These are phyloP conservation scores for Arge pagana DNA, from an alignment of 2,888 invertebrate species.

Conservation along the genomic window DNA sequence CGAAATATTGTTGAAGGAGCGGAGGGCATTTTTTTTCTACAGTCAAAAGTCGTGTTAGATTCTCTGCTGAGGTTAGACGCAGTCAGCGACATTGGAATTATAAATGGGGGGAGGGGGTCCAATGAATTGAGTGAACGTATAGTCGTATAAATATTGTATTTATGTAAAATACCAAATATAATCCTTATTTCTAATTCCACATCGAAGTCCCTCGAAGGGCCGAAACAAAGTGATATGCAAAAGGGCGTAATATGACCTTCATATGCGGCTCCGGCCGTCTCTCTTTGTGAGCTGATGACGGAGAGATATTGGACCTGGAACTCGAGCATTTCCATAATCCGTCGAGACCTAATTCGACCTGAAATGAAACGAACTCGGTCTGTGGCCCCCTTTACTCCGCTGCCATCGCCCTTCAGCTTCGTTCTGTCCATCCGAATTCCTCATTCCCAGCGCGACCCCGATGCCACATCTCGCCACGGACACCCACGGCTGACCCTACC, in stretches of 20 bases:
- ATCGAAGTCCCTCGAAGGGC: slow-evolving; percentile 1
- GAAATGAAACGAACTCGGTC: slow-evolving; percentile 19
- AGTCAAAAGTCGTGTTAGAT: too few species aligned
- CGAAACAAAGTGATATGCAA: slow-evolving; percentile 20
- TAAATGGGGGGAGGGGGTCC: too few species aligned
- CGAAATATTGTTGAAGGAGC: too few species aligned
- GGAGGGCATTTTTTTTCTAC: too few species aligned
- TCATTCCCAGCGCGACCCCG: neutral
- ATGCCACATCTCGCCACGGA: too few species aligned
- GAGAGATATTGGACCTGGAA: slow-evolving; percentile 25
- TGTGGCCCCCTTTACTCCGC: too few species aligned
- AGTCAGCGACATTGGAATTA: too few species aligned
- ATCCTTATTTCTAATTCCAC: slow-evolving; percentile 7
- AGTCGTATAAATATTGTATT: slow-evolving; percentile 2
- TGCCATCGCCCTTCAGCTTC: too few species aligned
- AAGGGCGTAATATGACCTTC: slow-evolving; percentile 16
- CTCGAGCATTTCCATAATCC: slow-evolving; percentile 24
- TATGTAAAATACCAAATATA: slow-evolving; percentile 12
- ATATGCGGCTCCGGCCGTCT: slow-evolving; percentile 6
- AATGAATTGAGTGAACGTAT: neutral
- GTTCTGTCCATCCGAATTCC: slow-evolving; percentile 22
- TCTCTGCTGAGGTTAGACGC: too few species aligned
- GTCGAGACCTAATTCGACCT: slow-evolving; percentile 19
- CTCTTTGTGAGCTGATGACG: slow-evolving; percentile 25
- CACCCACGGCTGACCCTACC: slow-evolving; percentile 1